phyloP scores from a whole-genome alignment of 2,797 vertebrate genomes.

The Lutjanus argentimaculatus region DNA sequence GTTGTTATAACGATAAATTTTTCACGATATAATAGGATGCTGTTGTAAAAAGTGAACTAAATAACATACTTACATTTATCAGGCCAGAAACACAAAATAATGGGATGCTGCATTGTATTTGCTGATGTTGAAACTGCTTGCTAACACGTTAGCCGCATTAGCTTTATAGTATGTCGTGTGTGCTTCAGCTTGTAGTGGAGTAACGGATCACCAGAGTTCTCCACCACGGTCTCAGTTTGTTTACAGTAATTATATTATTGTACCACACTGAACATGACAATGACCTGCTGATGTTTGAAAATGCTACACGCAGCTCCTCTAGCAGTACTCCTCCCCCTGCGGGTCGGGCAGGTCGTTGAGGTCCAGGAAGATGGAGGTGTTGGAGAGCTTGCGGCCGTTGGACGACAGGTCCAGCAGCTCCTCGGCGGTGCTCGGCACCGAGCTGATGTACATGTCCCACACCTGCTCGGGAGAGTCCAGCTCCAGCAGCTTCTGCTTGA shows the following conservation, averaged over 20 bases:
- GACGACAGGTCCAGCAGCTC: slow-evolving; percentile 87
- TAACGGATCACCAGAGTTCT: not conserved
- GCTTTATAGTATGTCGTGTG: not conserved
- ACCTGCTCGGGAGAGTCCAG: slow-evolving; percentile 88
- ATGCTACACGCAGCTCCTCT: slow-evolving; percentile 49
- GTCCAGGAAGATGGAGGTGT: slow-evolving; percentile 87
- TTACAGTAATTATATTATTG: slow-evolving; percentile 31
- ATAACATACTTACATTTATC: not conserved
- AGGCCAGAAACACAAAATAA: not conserved
- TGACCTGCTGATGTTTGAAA: slow-evolving; percentile 15
- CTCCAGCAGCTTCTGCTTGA: slow-evolving; percentile 89
- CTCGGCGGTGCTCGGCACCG: slow-evolving; percentile 86
- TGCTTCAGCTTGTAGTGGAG: not conserved
- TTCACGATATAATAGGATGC: no score
- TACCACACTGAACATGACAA: not conserved
- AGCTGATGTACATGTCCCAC: slow-evolving; percentile 93
- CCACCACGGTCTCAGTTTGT: slow-evolving; percentile 17
- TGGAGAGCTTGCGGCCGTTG: slow-evolving; percentile 85
- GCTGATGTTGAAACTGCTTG: not conserved
- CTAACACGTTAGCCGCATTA: not conserved
- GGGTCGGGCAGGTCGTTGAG: slow-evolving; percentile 79
- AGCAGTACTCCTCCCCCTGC: slow-evolving; percentile 85
- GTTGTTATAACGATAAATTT: no score
- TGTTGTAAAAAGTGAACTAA: not conserved
- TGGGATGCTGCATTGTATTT: not conserved